Conservation (phyloP, 1,140 invertebrate species). For the Scaptomyza hsui region DNA sequence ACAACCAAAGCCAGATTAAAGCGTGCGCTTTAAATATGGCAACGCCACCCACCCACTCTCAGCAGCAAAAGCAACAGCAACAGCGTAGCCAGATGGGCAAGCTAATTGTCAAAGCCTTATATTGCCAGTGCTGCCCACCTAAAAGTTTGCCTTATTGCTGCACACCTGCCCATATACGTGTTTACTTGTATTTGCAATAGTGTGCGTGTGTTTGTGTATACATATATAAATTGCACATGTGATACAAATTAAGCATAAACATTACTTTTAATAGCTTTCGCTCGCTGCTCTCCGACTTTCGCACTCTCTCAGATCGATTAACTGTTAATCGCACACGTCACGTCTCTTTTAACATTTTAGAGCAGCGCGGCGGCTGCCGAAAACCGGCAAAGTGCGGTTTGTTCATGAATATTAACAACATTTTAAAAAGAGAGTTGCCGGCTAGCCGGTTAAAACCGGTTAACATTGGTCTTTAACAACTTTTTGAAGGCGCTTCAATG, state of each 20-base stretch:
- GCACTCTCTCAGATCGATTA: neutral
- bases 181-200: too few relatives aligned
- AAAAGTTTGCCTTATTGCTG: constrained; percentile 14
- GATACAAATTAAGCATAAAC: constrained; percentile 37
- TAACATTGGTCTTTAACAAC: constrained; percentile 5
- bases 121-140: constrained; percentile 19
- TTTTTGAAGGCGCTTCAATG: neutral
- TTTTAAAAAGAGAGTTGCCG: constrained; percentile 15
- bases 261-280: constrained; percentile 37
- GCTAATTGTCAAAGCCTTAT: constrained; percentile 31
- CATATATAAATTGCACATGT: constrained; percentile 25
- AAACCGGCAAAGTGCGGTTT: constrained; percentile 20
- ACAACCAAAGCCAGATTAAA: constrained; percentile 30
- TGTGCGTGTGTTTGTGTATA: constrained; percentile 4
- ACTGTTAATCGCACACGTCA: constrained; percentile 6
- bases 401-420: constrained; percentile 10
- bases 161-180: constrained; percentile 5
- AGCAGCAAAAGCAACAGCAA: neutral
- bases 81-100: constrained; percentile 17
- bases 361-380: neutral
- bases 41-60: constrained; percentile 5
- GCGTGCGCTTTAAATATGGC: constrained; percentile 19
- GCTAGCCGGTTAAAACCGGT: constrained; percentile 15
- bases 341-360: constrained; percentile 9
- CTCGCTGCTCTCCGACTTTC: neutral